A percentile compares a stretch with the other conserved stretches of the same genome.
Conservation (phyloP, 2,797 vertebrate species). For the Amazonetta brasiliensis region DNA sequence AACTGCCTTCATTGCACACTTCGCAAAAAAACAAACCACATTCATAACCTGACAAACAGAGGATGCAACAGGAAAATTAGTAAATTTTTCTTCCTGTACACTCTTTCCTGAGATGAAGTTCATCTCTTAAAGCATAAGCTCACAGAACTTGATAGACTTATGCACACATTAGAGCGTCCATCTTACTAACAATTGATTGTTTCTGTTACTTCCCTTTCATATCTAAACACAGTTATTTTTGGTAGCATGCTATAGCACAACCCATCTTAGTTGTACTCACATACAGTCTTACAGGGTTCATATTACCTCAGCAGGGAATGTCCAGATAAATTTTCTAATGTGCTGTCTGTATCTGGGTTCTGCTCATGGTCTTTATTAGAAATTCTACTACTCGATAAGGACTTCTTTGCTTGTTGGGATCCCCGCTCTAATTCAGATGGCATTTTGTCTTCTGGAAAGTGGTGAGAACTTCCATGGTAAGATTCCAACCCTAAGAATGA, state of each 20-base stretch:
- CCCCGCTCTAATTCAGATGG: constrained; percentile 78
- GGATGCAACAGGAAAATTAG: not conserved
- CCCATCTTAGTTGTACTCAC: not conserved
- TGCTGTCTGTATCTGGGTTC: constrained; percentile 79
- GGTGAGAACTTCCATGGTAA: constrained; percentile 81
- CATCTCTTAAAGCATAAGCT: not conserved
- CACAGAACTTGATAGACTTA: not conserved
- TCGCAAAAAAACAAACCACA: not conserved
- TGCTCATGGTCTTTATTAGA: constrained; percentile 76
- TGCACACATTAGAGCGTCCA: no score
- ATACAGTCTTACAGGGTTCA: not conserved
- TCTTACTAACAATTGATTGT: not conserved
- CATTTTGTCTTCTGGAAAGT: constrained; percentile 81
- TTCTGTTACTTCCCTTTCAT: not conserved
- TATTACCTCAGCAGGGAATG: constrained; percentile 86
- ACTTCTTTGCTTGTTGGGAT: constrained; percentile 81
- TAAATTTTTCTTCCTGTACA: not conserved
- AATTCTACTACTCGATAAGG: constrained; percentile 70
- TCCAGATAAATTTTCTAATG: constrained; percentile 81
- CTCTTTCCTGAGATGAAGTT: not conserved
- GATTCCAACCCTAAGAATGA: constrained; percentile 72
- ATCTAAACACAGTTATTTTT: not conserved
- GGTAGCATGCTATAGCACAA: not conserved
- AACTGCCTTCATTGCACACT: not conserved
- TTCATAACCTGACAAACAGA: not conserved